Percentiles rank a stretch among this genome's conserved stretches.
Evolutionary conservation across 2,797 vertebrate genomes (phyloP).

Genomic region (Poecile montanus): DNA sequence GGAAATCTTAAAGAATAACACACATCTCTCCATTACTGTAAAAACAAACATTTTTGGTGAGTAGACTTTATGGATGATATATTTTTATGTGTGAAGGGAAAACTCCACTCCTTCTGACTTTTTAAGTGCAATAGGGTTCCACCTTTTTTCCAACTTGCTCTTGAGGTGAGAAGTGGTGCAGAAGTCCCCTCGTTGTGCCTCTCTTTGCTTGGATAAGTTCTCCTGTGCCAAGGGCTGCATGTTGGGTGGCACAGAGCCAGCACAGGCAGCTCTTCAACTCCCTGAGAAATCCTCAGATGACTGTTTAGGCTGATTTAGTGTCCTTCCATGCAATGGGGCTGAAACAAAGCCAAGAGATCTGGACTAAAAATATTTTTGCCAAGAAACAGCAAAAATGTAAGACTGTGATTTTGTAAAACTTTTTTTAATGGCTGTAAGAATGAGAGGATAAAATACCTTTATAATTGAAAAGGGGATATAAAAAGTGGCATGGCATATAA

Average conservation of each 20-base stretch:
- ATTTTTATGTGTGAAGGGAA: background rate
- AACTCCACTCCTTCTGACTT: background rate
- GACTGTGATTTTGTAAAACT: background rate
- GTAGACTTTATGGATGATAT: conserved; percentile 1
- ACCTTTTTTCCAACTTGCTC: background rate
- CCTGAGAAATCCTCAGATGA: background rate
- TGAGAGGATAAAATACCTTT: background rate
- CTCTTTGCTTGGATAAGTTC: background rate
- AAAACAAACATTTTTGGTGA: conserved; percentile 99
- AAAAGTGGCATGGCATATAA: background rate
- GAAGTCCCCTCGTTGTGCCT: background rate
- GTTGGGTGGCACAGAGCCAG: background rate
- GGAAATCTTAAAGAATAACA: conserved; percentile 94
- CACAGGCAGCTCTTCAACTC: background rate
- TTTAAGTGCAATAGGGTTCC: background rate
- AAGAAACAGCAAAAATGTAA: background rate
- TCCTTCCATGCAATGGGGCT: background rate
- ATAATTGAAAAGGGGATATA: background rate
- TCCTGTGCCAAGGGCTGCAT: background rate
- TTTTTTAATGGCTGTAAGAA: background rate
- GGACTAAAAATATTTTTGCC: conserved; percentile 14
- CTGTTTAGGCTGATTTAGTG: conserved; percentile 1
- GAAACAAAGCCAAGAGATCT: background rate
- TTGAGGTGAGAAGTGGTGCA: background rate
- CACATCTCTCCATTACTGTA: conserved; percentile 93